Conservation (phyloP, 2,888 invertebrate genomes). For the Galeopsomyia nigrocyanea region DNA sequence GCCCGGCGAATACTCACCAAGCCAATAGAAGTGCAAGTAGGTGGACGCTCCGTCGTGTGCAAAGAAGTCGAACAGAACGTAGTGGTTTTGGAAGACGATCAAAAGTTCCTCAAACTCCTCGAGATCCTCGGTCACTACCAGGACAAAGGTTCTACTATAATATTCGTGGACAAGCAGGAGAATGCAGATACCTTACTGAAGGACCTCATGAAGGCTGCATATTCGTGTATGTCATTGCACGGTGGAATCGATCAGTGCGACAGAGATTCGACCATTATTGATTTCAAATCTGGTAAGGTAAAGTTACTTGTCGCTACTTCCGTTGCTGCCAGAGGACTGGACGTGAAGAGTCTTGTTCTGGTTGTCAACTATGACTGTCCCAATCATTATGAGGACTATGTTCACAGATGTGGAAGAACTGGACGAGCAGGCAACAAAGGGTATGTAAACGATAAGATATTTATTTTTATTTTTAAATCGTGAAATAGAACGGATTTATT, state of each 20-base stretch:
- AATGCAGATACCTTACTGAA: slow-evolving; percentile 93
- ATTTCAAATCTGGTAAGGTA: slow-evolving; percentile 96
- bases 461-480: not conserved
- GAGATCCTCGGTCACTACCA: slow-evolving; percentile 97
- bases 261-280: slow-evolving; percentile 96
- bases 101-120: slow-evolving; percentile 96
- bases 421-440: slow-evolving; percentile 96
- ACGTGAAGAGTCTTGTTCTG: slow-evolving; percentile 96
- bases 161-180: slow-evolving; percentile 99
- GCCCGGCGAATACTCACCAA: slow-evolving; percentile 93
- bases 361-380: slow-evolving; percentile 99
- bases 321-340: slow-evolving; percentile 97
- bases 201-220: slow-evolving; percentile 96
- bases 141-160: slow-evolving; percentile 92
- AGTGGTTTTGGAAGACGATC: slow-evolving; percentile 93
- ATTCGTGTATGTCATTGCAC: slow-evolving; percentile 96
- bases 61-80: slow-evolving; percentile 98
- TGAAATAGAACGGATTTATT: not conserved
- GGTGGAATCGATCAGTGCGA: slow-evolving; percentile 99
- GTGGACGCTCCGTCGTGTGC: slow-evolving; percentile 96
- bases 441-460: slow-evolving; percentile 40
- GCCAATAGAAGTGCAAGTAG: slow-evolving; percentile 97
- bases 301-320: slow-evolving; percentile 96
- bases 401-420: slow-evolving; percentile 95
- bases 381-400: slow-evolving; percentile 99